Conservation (phyloP, 2,113 vertebrate species). For the Dasyprocta punctata region DNA sequence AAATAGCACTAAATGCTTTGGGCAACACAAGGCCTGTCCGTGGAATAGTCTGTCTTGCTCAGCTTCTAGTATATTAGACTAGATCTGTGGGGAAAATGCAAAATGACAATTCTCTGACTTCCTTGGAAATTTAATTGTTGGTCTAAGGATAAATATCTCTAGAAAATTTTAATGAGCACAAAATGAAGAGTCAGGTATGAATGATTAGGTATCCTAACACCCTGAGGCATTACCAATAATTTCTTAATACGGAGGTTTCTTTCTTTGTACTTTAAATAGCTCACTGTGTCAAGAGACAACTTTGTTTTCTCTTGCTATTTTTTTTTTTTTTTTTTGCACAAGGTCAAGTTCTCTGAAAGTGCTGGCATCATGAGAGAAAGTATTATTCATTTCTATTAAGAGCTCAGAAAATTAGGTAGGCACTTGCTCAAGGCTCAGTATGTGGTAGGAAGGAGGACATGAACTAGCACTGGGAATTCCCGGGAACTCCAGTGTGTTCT, state of each 20-base stretch:
- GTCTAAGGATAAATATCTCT: conserved; percentile 14
- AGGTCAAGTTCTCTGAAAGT: conserved; percentile 47
- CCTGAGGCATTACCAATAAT: neutral
- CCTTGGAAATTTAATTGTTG: conserved; percentile 48
- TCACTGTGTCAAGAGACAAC: conserved; percentile 58
- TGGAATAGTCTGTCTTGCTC: neutral
- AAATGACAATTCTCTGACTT: neutral
- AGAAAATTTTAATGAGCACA: neutral
- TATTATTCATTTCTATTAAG: neutral
- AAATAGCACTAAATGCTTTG: conserved; percentile 16
- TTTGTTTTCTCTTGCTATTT: neutral
- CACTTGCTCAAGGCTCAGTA: neutral
- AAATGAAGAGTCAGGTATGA: neutral
- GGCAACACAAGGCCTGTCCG: neutral
- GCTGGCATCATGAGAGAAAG: neutral
- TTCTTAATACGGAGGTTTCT: neutral
- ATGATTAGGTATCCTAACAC: neutral
- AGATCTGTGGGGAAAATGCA: neutral
- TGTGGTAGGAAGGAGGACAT: neutral
- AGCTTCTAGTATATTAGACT: neutral
- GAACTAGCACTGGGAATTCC: conserved; percentile 11
- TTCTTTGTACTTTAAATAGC: conserved; percentile 59
- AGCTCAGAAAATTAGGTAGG: conserved; percentile 12
- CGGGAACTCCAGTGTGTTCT: neutral
- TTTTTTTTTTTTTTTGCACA: neutral